Base-by-base conservation (phyloP, 2,113 vertebrate genomes). In the Mandrillus leucophaeus region DNA sequence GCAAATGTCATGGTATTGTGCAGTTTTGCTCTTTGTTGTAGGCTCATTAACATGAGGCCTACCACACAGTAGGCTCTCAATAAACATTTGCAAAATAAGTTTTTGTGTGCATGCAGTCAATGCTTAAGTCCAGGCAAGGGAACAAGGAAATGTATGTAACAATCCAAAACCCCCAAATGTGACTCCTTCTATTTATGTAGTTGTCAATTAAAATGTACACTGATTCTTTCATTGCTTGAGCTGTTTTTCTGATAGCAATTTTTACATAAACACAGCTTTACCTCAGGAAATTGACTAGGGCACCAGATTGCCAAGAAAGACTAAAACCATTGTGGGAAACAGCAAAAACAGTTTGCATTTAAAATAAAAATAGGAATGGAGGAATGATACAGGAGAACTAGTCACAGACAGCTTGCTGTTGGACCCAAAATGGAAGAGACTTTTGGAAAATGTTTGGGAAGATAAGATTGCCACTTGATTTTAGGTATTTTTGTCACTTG, bases 201-300 rank as follows among this genome's bases (percentile, higher is more conserved):
- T 66, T 93, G 76, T 96, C 93, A 86, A 86, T 84, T 95, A 94
- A 96, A 93, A 93, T 95, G 81, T 94, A 94, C 88, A 78, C 81
- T 92, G 85, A 94, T 93, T 96, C 82, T 88, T 40, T 93, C 81
- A 78, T 86, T 92, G 48, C 86, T 93, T 68, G 79, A 91, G 82
- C 70, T 94, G 57, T 88, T 97, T 95, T 97, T 90, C 86, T 88
- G 92, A 94, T 96, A 97, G 78, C 82, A 88, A 70, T 88, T 96
- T 96, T 95, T 95, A 81, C 95, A 91, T 96, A 98, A 97, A 95
- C 83, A 97, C 61, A 88, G 90, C 85, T 95, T 97, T 97, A 96
- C 88, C 64, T 98, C 91, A 82, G 96, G 93, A 95, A 97, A 96
- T 91, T 92, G 89, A 10, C 75, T 80, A 57, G 35, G 90, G 11